These are phyloP conservation scores for Tenebrio molitor DNA, from an alignment of 1,140 invertebrate genomes.

Conservation along the genomic window DNA sequence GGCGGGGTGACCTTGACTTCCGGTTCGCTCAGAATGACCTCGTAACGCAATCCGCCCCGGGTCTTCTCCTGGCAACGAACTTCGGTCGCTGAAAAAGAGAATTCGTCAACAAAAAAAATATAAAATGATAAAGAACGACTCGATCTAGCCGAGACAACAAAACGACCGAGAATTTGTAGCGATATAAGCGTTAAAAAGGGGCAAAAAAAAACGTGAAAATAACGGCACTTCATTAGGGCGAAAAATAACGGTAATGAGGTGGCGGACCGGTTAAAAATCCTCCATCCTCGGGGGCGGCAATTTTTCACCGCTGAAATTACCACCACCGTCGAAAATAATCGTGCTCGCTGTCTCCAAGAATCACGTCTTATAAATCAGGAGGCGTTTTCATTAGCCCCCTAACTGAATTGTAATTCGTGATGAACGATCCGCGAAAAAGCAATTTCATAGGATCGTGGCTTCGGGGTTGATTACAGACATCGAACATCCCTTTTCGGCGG, in stretches of 20 bases:
- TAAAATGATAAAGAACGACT: too few species aligned
- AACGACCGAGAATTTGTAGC: conserved; percentile 6
- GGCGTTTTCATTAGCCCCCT: conserved; percentile 17
- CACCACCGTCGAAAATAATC: conserved; percentile 18
- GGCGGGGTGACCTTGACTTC: conserved; percentile 81
- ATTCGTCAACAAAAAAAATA: too few species aligned
- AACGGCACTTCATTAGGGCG: conserved; percentile 19
- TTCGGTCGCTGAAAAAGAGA: conserved; percentile 79
- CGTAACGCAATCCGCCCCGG: conserved; percentile 91
- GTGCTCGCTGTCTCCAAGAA: background rate
- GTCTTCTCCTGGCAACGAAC: conserved; percentile 91
- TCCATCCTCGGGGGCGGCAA: background rate
- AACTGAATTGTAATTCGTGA: conserved; percentile 15
- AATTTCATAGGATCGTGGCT: conserved; percentile 9
- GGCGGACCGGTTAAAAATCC: conserved; percentile 4
- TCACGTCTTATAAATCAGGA: conserved; percentile 25
- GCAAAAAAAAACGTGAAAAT: conserved; percentile 7
- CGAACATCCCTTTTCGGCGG: background rate
- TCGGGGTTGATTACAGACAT: background rate
- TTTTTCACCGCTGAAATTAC: conserved; percentile 22
- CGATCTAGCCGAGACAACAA: background rate
- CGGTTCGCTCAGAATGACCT: conserved; percentile 92
- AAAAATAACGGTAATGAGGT: conserved; percentile 34
- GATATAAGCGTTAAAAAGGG: background rate
- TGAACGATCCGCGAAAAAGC: conserved; percentile 20